These are phyloP conservation scores for Rhizoglyphus robini DNA, from an alignment of 1,140 invertebrate species.

Conservation along the genomic window DNA sequence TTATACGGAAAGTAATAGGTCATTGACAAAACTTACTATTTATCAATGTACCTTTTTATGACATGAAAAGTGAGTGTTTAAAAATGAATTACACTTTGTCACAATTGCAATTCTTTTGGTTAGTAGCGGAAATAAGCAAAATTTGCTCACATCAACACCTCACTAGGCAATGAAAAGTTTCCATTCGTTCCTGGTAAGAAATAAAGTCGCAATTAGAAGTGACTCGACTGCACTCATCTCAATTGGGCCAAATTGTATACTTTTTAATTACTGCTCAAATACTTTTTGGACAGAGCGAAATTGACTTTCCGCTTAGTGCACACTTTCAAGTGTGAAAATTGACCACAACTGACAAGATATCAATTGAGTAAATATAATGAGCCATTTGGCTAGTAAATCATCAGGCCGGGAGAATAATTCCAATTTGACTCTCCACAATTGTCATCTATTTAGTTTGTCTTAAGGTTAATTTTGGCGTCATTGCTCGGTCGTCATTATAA, in stretches of 20 bases:
- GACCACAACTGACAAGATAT: background rate
- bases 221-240: too few species aligned
- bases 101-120: too few species aligned
- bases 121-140: too few species aligned
- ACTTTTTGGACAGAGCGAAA: too few species aligned
- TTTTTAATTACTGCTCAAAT: too few species aligned
- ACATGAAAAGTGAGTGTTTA: too few species aligned
- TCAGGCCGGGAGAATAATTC: background rate
- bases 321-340: conserved; percentile 8
- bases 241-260: background rate
- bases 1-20: too few species aligned
- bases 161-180: background rate
- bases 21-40: too few species aligned
- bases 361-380: background rate
- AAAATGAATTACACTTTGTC: too few species aligned
- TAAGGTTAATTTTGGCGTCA: background rate
- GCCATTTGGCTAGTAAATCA: background rate
- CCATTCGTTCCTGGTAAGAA: background rate
- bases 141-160: background rate
- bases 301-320: too few species aligned
- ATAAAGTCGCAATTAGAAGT: background rate
- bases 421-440: conserved; percentile 1
- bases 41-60: too few species aligned
- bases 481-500: background rate
- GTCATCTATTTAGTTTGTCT: background rate